These are phyloP conservation scores for Pseudonaja textilis DNA, from an alignment of 2,113 vertebrate genomes.

Conservation along the genomic window DNA sequence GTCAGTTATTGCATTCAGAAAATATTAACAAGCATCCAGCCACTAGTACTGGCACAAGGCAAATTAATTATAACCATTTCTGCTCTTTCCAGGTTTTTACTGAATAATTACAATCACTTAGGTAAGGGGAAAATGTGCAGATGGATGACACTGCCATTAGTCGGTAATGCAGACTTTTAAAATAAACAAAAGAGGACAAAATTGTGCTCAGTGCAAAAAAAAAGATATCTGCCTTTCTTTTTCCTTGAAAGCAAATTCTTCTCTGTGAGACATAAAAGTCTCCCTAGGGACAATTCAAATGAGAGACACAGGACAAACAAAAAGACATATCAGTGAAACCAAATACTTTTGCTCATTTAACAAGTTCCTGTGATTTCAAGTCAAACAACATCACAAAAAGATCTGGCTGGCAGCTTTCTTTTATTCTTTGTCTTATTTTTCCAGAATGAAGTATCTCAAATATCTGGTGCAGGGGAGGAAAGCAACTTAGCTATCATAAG, in stretches of 20 bases:
- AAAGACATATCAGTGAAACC: conserved; percentile 51
- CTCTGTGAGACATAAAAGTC: conserved; percentile 46
- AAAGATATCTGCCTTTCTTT: conserved; percentile 9
- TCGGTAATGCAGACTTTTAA: neutral
- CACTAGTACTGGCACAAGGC: neutral
- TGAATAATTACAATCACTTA: neutral
- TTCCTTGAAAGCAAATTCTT: conserved; percentile 22
- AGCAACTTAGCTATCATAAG: conserved; percentile 25
- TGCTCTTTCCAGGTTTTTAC: neutral
- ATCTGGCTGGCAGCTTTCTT: conserved; percentile 20
- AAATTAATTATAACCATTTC: neutral
- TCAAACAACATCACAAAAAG: conserved; percentile 22
- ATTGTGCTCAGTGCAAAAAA: conserved; percentile 39
- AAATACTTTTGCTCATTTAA: conserved; percentile 53
- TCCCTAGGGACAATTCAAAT: conserved; percentile 50
- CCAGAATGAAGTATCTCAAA: conserved; percentile 35
- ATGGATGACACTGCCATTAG: neutral
- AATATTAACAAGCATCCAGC: neutral
- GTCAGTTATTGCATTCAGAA: neutral
- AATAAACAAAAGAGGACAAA: conserved; percentile 24
- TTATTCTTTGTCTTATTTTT: conserved; percentile 38
- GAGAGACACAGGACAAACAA: conserved; percentile 48
- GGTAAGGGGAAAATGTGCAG: neutral
- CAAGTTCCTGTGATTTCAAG: conserved; percentile 41
- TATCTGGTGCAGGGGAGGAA: conserved; percentile 8